Conservation (phyloP, 1,140 invertebrate genomes). For the Hormaphis cornu region DNA sequence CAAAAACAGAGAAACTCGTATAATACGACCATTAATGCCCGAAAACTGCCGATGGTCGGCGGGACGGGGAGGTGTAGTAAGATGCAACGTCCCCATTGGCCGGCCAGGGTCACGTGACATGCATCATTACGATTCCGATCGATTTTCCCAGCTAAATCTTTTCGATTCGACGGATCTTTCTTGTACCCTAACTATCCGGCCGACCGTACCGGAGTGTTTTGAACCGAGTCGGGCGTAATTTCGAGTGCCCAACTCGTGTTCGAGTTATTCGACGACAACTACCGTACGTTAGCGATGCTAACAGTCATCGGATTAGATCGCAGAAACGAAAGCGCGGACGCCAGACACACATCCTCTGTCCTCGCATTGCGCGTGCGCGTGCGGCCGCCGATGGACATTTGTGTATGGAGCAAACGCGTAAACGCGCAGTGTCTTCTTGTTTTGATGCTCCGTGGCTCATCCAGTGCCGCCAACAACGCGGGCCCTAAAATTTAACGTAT, state of each 20-base stretch:
- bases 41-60: constrained; percentile 8
- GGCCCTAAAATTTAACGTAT: not conserved
- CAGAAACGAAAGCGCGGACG: not conserved
- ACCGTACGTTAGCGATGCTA: not conserved
- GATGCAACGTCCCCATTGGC: constrained; percentile 31
- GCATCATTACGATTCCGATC: constrained; percentile 24
- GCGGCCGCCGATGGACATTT: not conserved
- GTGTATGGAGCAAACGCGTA: not conserved
- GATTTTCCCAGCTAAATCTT: constrained; percentile 29
- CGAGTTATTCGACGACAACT: not conserved
- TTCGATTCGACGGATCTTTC: constrained; percentile 5
- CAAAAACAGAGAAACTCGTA: constrained; percentile 30
- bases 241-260: not conserved
- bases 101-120: constrained; percentile 11
- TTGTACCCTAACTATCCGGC: not conserved
- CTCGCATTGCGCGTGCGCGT: not conserved
- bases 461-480: not conserved
- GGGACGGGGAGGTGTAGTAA: constrained; percentile 25
- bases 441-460: not conserved
- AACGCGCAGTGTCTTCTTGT: not conserved
- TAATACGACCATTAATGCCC: constrained; percentile 28
- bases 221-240: not conserved
- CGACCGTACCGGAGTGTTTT: not conserved
- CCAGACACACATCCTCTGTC: not conserved
- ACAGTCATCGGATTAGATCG: not conserved